phyloP scores from a whole-genome alignment of 1,140 invertebrate species.

The Nasonia giraulti region DNA sequence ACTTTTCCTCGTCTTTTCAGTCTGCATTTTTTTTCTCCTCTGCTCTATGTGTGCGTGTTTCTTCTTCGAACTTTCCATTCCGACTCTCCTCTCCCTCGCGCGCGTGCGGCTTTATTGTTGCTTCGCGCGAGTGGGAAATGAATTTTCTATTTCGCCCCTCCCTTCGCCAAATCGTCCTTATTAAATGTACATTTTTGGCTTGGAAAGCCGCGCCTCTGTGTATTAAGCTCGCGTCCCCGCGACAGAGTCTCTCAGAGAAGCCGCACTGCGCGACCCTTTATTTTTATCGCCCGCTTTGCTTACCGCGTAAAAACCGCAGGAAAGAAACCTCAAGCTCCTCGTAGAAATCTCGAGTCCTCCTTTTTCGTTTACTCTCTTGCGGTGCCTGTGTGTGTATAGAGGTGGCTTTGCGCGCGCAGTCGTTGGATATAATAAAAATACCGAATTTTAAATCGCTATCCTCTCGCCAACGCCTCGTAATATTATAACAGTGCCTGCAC shows the following conservation, averaged over 20 bases:
- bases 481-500: neutral
- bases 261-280: neutral
- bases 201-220: neutral
- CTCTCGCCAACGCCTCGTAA: neutral
- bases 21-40: neutral
- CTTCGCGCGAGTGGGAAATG: neutral
- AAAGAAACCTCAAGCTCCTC: neutral
- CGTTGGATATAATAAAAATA: neutral
- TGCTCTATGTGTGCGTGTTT: neutral
- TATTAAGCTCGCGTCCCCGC: neutral
- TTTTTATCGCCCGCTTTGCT: neutral
- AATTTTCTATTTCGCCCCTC: neutral
- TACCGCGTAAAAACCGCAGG: neutral
- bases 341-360: neutral
- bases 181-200: too few relatives aligned
- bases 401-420: neutral
- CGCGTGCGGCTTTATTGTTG: neutral
- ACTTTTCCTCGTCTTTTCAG: constrained; percentile 16
- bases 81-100: too few relatives aligned
- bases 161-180: neutral
- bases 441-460: neutral
- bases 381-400: neutral
- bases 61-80: neutral
- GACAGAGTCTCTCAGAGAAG: neutral
- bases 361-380: neutral